Base-by-base conservation (phyloP, 2,113 vertebrate genomes). In the Capreolus pygargus region DNA sequence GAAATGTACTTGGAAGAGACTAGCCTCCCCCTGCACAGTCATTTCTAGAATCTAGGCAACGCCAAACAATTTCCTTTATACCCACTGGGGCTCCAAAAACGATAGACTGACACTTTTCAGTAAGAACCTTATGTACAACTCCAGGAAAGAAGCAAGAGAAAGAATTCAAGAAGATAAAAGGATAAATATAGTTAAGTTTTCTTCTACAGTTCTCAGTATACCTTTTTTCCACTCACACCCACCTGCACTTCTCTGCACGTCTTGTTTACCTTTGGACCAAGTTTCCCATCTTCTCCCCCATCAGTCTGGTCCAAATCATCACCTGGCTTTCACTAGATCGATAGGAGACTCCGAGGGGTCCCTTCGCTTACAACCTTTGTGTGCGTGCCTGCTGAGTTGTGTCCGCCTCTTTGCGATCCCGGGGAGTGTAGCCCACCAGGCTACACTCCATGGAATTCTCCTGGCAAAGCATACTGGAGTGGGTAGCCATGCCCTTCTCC, bases 181-280 rank as follows among this genome's bases (percentile, higher is more conserved):
- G 70, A 45, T 47, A n/a, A 55, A 36, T 30, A 43, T 1, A 39
- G 58, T 27, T 17, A 1, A 17, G 30, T 4, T 13, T 39, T 9
- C 86, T n/a, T 3, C 7, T 8, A 25, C 12, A 12, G 36, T 10
- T 28, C 17, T 52, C 14, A 0, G 30, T 2, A 25, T 27, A 1
- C 14, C 67, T 17, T 33, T 67, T 83, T 6, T 3, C 25, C 25
- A 10, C 36, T 14, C 27, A 5, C 36, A 2, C 5, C 36, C 36
- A 52, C 50, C 50, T 47, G 39, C 58, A 30, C 1, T n/a, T 36
- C 33, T 45, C 19, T 3, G n/a, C 11, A 8, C 7, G 9, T 17
- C 45, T 30, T 8, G 12, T 7, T 81, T n/a, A 1, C 50, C 50
- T 10, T 16, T 15, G 52, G 70, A 27, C 39, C 9, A 12, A 10